Evolutionary conservation across 2,113 vertebrate genomes (phyloP).

Genomic region (Mystacornis crossleyi): DNA sequence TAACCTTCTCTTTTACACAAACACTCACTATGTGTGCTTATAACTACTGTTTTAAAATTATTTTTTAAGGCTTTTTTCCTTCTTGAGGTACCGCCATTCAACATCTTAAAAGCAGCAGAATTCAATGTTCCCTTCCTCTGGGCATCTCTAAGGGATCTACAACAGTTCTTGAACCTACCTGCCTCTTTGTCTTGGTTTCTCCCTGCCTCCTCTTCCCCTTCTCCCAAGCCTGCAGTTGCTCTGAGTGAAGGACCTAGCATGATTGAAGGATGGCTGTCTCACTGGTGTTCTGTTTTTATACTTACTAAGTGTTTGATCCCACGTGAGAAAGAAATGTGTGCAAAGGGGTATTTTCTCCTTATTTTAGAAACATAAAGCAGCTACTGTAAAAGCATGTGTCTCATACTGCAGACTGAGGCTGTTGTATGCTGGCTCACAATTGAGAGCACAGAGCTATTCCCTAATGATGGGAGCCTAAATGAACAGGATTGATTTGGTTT

Average conservation of each 20-base stretch:
- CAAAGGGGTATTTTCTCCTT: neutral
- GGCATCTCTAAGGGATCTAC: neutral
- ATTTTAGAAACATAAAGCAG: neutral
- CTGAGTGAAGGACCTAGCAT: neutral
- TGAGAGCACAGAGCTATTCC: neutral
- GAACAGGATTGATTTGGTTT: neutral
- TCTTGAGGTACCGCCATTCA: neutral
- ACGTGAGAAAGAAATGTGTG: rapidly evolving
- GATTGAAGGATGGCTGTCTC: neutral
- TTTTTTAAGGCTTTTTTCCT: neutral
- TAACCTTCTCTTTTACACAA: neutral
- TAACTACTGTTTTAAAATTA: neutral
- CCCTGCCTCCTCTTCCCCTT: neutral
- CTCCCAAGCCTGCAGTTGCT: neutral
- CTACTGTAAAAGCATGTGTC: neutral
- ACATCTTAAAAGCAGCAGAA: neutral
- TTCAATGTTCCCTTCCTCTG: neutral
- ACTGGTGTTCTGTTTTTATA: neutral
- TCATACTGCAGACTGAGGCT: neutral
- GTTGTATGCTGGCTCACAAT: neutral
- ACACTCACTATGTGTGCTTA: neutral
- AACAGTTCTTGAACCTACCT: neutral
- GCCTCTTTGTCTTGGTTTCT: neutral
- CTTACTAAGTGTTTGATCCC: neutral
- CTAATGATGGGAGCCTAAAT: neutral